Evolutionary conservation across 2,888 invertebrate genomes (phyloP).

Genomic region (Melieria picta): DNA sequence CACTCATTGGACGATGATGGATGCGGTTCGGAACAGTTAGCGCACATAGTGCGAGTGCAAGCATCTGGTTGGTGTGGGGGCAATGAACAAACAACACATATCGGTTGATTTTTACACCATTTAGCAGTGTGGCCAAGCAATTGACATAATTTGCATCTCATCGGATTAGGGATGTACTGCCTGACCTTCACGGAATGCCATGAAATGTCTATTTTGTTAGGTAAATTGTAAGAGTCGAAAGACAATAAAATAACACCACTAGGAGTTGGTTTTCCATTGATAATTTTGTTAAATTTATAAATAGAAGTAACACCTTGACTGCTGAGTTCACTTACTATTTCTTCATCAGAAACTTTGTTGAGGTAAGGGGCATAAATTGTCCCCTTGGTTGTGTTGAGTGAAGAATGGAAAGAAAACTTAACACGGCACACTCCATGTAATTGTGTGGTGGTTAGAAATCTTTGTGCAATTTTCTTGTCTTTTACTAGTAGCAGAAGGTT

Average conservation of each 20-base stretch:
- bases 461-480: too few relatives aligned
- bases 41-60: constrained; percentile 19
- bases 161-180: constrained; percentile 38
- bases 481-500: too few relatives aligned
- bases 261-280: constrained; percentile 10
- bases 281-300: constrained; percentile 27
- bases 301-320: constrained; percentile 15
- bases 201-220: constrained; percentile 27
- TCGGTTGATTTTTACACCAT: constrained; percentile 25
- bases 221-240: constrained; percentile 23
- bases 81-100: constrained; percentile 29
- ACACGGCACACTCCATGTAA: too few relatives aligned
- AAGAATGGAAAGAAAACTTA: too few relatives aligned
- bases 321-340: neutral
- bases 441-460: too few relatives aligned
- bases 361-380: too few relatives aligned
- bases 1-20: constrained; percentile 21
- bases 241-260: constrained; percentile 27
- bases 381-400: too few relatives aligned
- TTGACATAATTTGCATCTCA: constrained; percentile 38
- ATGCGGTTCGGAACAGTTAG: constrained; percentile 24
- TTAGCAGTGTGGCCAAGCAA: constrained; percentile 37
- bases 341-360: too few relatives aligned
- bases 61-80: constrained; percentile 22
- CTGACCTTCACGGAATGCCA: constrained; percentile 32